Evolutionary conservation across 2,888 invertebrate species (phyloP), one percentile per base, ranked within the genome.

Genomic region (Chloroclystis v-ata): DNA sequence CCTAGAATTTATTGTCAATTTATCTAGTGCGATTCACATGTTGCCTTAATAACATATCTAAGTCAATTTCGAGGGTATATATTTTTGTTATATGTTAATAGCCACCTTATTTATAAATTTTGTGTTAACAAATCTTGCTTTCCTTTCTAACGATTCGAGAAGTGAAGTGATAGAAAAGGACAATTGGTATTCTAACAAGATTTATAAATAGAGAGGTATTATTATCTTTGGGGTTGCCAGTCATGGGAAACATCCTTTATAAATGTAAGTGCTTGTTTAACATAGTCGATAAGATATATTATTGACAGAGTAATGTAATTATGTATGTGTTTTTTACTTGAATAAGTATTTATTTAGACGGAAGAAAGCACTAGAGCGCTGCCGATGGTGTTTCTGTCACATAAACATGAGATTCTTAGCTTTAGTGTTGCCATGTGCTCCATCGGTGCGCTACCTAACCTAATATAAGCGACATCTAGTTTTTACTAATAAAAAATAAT

Each of bases 1-100:
- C 77, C 74, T 71, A 72, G 82, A 78, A 71, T 72, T 67, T 49
- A 76, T 73, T 77, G 75, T 76, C 77, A 75, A 79, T 73, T 76
- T 76, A 78, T 75, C 75, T 82, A 86, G 86, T 80, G 86, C 86
- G 83, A 79, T 87, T 87, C 87, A 87, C 87, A 80, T 72, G 87
- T 81, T 87, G 87, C 87, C 87, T 87, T 87, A 86, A 80, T 86
- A 86, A 85, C 85, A 85, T 84, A 86, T 87, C 87, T 86, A 87
- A 87, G 87, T 87, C 86, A 86, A 83, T 85, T 82, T 82, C 69
- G 72, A 81, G 73, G 75, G 70, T 78, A 75, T 75, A 68, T 74
- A 69, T 67, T 76, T 71, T 63, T 73, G 74, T 79, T 80, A 75
- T 81, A 72, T 60, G 61, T 68, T 61, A 61, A 63, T 61, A 61